Conservation (phyloP, 2,888 invertebrate genomes). For the Himalopsyche tibetana region DNA sequence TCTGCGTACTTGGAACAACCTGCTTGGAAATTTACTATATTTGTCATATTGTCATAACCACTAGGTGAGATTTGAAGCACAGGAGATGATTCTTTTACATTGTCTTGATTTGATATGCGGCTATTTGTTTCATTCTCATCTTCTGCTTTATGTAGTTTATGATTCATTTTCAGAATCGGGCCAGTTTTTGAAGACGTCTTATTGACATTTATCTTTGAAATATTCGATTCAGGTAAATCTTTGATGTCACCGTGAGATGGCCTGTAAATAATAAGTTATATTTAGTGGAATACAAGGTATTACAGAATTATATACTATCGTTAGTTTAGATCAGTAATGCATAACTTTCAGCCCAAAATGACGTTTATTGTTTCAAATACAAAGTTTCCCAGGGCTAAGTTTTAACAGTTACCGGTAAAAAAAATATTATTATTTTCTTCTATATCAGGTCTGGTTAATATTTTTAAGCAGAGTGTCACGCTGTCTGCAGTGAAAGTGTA, state of each 20-base stretch:
- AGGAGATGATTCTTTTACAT: background rate
- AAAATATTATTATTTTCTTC: too few species aligned
- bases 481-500: too few species aligned
- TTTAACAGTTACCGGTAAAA: too few species aligned
- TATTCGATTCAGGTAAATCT: background rate
- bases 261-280: background rate
- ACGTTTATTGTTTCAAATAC: too few species aligned
- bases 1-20: background rate
- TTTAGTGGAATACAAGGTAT: constrained; percentile 1
- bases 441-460: too few species aligned
- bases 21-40: constrained; percentile 4
- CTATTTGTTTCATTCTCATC: background rate
- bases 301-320: too few species aligned
- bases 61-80: background rate
- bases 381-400: too few species aligned
- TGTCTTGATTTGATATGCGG: background rate
- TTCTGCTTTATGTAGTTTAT: background rate
- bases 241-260: background rate
- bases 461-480: too few species aligned
- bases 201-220: background rate
- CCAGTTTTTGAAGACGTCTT: background rate
- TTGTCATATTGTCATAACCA: background rate
- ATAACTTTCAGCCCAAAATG: too few species aligned
- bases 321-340: too few species aligned
- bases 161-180: background rate